Conservation (phyloP, 2,113 vertebrate genomes). For the Ploceus nigricollis region DNA sequence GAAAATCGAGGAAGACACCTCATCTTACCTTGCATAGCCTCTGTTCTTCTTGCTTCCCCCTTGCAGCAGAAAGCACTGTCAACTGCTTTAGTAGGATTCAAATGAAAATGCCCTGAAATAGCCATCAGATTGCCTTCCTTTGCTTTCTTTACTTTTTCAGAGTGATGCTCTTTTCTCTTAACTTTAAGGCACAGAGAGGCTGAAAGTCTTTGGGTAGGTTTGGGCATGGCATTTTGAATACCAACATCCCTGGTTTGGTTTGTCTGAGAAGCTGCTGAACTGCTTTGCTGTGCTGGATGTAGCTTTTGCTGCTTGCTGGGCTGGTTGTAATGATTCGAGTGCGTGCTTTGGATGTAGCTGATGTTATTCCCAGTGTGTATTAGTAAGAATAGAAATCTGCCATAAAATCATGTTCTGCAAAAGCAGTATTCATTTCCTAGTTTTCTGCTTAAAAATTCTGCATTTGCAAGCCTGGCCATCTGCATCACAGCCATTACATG, state of each 20-base stretch:
- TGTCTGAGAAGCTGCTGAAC: neutral
- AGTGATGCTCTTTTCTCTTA: neutral
- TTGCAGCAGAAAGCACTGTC: neutral
- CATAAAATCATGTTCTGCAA: neutral
- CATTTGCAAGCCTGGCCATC: neutral
- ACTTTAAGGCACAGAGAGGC: neutral
- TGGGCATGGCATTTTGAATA: neutral
- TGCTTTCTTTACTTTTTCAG: neutral
- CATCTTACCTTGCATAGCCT: neutral
- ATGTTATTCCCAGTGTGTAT: neutral
- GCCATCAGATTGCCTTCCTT: neutral
- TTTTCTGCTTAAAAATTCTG: neutral
- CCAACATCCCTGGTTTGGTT: neutral
- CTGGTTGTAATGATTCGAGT: neutral
- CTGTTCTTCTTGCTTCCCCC: neutral
- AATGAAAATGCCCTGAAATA: neutral
- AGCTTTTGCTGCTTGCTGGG: neutral
- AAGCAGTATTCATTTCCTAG: neutral
- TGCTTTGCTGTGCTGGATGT: neutral
- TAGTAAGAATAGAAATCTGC: neutral
- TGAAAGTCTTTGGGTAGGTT: neutral
- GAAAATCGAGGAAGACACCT: neutral
- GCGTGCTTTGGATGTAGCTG: neutral
- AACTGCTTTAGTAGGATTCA: neutral
- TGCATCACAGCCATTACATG: conserved; percentile 17